phyloP scores from a whole-genome alignment of 2,888 invertebrate genomes.

The Heliconius cydno region DNA sequence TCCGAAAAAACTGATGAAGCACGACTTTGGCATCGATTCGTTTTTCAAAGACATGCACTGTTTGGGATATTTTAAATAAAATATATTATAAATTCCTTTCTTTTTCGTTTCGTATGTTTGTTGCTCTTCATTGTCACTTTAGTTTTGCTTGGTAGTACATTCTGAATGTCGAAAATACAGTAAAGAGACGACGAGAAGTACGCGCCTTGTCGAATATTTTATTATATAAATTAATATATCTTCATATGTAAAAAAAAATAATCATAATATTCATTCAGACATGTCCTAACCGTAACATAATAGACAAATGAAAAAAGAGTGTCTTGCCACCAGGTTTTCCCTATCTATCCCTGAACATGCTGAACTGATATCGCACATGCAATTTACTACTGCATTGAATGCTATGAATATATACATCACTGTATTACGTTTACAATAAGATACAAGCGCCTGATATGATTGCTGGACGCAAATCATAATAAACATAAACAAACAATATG shows the following conservation, averaged over 20 bases:
- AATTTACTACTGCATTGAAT: background rate
- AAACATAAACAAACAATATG: slow-evolving; percentile 39
- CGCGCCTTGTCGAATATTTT: no score
- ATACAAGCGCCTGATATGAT: background rate
- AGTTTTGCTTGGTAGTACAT: background rate
- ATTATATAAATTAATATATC: no score
- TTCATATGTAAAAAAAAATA: no score
- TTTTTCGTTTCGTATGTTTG: background rate
- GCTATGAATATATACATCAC: background rate
- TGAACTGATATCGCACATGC: background rate
- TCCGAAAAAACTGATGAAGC: slow-evolving; percentile 61
- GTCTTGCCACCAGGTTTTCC: background rate
- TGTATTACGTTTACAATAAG: slow-evolving; percentile 3
- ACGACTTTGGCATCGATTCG: slow-evolving; percentile 34
- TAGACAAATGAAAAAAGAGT: no score
- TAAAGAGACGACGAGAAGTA: background rate
- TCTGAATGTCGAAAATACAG: background rate
- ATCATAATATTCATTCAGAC: no score
- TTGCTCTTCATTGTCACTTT: background rate
- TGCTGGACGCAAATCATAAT: slow-evolving; percentile 12
- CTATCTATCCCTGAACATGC: background rate
- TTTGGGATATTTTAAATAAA: slow-evolving; percentile 10
- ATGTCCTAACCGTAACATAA: no score
- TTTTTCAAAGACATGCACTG: slow-evolving; percentile 24
- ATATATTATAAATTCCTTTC: slow-evolving; percentile 9